Evolutionary conservation across 2,888 invertebrate species (phyloP).

Genomic region (Spilarctia lutea): DNA sequence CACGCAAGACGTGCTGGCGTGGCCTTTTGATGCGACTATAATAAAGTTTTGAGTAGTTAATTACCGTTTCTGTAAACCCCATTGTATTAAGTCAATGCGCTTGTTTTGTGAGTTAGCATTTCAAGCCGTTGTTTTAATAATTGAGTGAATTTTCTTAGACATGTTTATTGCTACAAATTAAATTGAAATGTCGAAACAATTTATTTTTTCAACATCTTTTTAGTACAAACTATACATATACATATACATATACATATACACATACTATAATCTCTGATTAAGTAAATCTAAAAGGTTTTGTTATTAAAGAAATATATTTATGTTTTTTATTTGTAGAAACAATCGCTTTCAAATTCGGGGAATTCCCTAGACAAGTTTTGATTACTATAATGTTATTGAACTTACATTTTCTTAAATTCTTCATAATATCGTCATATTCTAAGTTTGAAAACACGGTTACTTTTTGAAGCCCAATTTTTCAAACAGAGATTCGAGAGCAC

Average conservation of each 20-base stretch:
- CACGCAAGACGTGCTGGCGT: constrained; percentile 67
- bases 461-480: constrained; percentile 60
- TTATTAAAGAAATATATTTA: background rate
- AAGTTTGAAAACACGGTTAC: constrained; percentile 56
- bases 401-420: constrained; percentile 40
- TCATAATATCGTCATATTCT: constrained; percentile 58
- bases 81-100: no score
- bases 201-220: no score
- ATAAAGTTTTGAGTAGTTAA: background rate
- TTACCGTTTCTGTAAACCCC: background rate
- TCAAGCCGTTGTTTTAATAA: background rate
- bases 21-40: constrained; percentile 65
- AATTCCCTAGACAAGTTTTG: background rate
- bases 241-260: no score
- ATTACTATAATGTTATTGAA: background rate
- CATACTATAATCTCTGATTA: background rate
- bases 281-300: background rate
- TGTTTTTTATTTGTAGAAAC: background rate
- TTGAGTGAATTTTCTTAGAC: background rate
- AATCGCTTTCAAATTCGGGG: background rate
- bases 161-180: background rate
- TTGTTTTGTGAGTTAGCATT: background rate
- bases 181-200: no score
- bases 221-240: no score
- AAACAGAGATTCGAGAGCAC: constrained; percentile 57